Evolutionary conservation across 2,113 vertebrate species (phyloP), one percentile per base, ranked within the genome.

Genomic region (Zapus hudsonius): DNA sequence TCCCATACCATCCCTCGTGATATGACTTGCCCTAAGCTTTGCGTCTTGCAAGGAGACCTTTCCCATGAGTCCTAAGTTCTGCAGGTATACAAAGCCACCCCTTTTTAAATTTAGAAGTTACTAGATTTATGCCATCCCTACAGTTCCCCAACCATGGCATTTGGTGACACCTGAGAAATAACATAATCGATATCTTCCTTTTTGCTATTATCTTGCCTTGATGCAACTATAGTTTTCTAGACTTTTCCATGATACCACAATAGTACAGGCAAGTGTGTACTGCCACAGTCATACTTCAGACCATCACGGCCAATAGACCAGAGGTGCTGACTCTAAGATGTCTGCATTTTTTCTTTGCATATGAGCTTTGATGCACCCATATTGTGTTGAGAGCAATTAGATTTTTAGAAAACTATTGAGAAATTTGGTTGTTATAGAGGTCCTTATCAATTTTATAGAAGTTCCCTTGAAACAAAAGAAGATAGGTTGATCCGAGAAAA

Each of bases 51-150:
- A 74, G 9, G 42, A 63, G 47, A 82, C 91, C 40, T 42, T 91
- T 10, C 29, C n/a, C 13, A 42, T 5, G 67, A 72, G 61, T 64
- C 44, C 61, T 73, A 87, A 80, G 47, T 93, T 67, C 82, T 61
- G 42, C 72, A 31, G 47, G 72, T 22, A 25, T 89, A 25, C 64
- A 55, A 83, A 74, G 84, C 13, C 22, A 91, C 52, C 17, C 40
- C 42, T 19, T 63, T 93, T 93, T 64, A 6, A 87, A 67, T 84
- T 92, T 84, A 92, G 81, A 93, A 89, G 70, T 84, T 40, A 61
- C 27, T 92, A 61, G 36, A 59, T 91, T 94, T 76, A 67, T 84
- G 38, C 52, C 42, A 64, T 79, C 31, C 12, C 81, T 89, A 66
- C 16, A 42, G 69, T 89, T 94, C 69, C 22, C 47, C 22, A 87